A percentile compares a stretch with the other conserved stretches of the same genome.
Evolutionary conservation across 2,888 invertebrate genomes (phyloP).

Genomic region (Clostera curtula): DNA sequence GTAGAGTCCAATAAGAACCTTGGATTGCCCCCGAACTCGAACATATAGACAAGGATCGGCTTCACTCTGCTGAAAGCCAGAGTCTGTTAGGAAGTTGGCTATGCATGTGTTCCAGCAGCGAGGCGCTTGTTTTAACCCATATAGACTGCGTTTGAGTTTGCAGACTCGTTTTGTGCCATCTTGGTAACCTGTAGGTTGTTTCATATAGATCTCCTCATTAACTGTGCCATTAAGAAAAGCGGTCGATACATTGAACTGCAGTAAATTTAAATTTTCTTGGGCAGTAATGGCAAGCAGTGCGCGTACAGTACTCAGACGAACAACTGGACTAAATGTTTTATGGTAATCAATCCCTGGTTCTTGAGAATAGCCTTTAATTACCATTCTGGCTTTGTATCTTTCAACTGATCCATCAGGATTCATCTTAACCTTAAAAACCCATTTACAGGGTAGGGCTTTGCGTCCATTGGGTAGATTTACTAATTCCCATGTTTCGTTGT

Average conservation of each 20-base stretch:
- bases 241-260: neutral
- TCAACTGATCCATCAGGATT: neutral
- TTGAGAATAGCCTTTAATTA: constrained; percentile 2
- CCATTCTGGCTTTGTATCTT: neutral
- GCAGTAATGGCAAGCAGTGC: neutral
- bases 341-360: neutral
- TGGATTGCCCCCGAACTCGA: neutral
- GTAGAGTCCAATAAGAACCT: too few relatives aligned
- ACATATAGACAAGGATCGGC: neutral
- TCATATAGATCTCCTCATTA: neutral
- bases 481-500: constrained; percentile 1
- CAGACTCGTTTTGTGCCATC: neutral
- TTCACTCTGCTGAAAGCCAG: neutral
- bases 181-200: neutral
- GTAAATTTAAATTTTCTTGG: neutral
- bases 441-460: neutral
- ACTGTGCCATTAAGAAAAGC: neutral
- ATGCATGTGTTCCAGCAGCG: neutral
- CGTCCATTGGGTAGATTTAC: neutral
- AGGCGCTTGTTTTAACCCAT: neutral
- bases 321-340: neutral
- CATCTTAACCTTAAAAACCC: neutral
- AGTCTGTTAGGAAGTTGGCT: neutral
- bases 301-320: neutral
- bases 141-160: neutral